A percentile compares a stretch with the other conserved stretches of the same genome.
Evolutionary conservation across 1,140 invertebrate genomes (phyloP).

Genomic region (Papilio polyxenes): DNA sequence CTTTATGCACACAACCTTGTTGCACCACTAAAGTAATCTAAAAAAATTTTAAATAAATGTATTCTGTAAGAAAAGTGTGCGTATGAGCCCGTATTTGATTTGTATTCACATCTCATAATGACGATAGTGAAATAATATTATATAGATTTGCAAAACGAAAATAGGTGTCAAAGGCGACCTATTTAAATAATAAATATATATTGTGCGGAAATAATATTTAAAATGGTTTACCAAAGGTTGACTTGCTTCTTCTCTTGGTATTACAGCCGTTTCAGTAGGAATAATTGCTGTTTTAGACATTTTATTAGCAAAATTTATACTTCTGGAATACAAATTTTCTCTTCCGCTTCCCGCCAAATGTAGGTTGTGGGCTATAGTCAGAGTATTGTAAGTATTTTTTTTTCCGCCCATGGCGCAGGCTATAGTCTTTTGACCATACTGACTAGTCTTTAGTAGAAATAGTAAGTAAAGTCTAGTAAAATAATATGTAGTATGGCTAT

Average conservation of each 20-base stretch:
- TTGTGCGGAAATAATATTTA: constrained; percentile 31
- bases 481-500: too few relatives aligned
- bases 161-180: neutral
- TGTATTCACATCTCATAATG: neutral
- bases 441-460: too few relatives aligned
- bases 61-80: too few relatives aligned
- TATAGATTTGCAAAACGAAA: neutral
- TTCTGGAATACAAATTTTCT: neutral
- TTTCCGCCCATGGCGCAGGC: too few relatives aligned
- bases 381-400: too few relatives aligned
- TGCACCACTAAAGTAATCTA: too few relatives aligned
- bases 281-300: constrained; percentile 51
- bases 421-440: too few relatives aligned
- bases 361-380: neutral
- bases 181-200: neutral
- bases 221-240: constrained; percentile 53
- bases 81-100: too few relatives aligned
- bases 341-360: neutral
- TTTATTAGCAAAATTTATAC: neutral
- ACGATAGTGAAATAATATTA: neutral
- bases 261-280: constrained; percentile 57
- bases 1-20: too few relatives aligned
- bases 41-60: too few relatives aligned
- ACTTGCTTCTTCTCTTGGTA: constrained; percentile 62
- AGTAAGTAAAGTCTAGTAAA: too few relatives aligned